Evolutionary conservation across 2,888 invertebrate genomes (phyloP), one percentile per base, ranked within the genome.

Genomic region (Drosophila cracens): DNA sequence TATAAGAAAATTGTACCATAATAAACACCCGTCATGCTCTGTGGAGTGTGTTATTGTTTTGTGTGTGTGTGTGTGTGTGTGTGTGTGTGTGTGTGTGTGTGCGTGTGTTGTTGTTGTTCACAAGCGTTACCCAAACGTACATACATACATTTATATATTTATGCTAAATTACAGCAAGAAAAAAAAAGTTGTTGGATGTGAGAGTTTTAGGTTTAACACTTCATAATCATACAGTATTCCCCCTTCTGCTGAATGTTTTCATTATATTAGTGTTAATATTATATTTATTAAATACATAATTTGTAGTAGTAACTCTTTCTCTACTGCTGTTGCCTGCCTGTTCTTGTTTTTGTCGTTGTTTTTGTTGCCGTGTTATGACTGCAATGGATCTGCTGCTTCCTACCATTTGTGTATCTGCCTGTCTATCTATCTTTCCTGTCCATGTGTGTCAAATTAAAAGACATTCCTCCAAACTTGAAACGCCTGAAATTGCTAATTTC

Each of bases 121-220:
- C 77, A 73, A 62, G 69, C 69, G 46, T 60, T 57, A 70, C 62
- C 66, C 81, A 67, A 72, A 72, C 59, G 43, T 51, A 52, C 51
- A 16, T 52, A 52, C 31, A 52, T 53, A 34, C 10, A 52, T 33
- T 25, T 33, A 10, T 54, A 38, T 27, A 62, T 60, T 65, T 70
- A 76, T 69, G 66, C 82, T 87, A 67, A 78, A 68, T 82, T 87
- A 87, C 76, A 85, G 69, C 70, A 76, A 63, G 49, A 65, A 66
- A 81, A 70, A 81, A 82, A 80, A 73, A 49, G 34, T 69, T 79
- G 34, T 67, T 67, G 36, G 53, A 54, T 62, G 63, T 65, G 65
- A 72, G 59, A 72, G 53, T 72, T 67, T 60, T 71, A 64, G 60
- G 74, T 68, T 40, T 74, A 56, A 54, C 31, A 36, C 40, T 63